Conservation (phyloP, 23 tunicate genomes). For the Trididemnum nubilum region DNA sequence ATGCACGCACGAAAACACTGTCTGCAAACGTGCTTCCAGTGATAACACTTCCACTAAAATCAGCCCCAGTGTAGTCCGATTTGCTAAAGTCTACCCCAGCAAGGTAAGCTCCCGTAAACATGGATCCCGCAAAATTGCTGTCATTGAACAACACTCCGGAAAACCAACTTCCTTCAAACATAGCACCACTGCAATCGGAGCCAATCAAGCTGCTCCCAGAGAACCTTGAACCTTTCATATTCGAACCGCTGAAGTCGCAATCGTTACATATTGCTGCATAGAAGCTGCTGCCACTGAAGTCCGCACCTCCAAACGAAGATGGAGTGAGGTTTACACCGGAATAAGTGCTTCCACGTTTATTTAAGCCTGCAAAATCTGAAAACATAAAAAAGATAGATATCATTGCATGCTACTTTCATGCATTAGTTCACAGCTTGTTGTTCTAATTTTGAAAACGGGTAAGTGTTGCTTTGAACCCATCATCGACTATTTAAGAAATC, state of each 20-base stretch:
- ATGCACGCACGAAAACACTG: background rate
- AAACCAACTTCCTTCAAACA: constrained; percentile 18
- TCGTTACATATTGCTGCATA: background rate
- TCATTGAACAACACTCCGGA: constrained; percentile 6
- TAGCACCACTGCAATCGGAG: constrained; percentile 18
- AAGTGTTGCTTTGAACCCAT: too few species aligned
- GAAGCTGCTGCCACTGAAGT: background rate
- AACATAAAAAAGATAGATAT: too few species aligned
- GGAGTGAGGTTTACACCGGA: background rate
- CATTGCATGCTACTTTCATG: too few species aligned
- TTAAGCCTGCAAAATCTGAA: background rate
- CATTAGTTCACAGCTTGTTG: too few species aligned
- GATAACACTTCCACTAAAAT: background rate
- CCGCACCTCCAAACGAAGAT: constrained; percentile 12
- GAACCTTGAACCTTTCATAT: background rate
- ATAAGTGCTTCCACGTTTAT: background rate
- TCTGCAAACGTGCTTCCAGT: background rate
- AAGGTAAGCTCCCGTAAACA: background rate
- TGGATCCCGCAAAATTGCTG: constrained; percentile 5
- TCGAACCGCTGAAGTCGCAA: background rate
- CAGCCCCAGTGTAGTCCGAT: constrained; percentile 12
- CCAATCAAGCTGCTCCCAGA: background rate
- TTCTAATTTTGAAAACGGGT: too few species aligned
- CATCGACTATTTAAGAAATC: too few species aligned
- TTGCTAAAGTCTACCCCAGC: constrained; percentile 6